Base-by-base conservation (phyloP, 2,888 invertebrate species). In the Cosmia trapezina region DNA sequence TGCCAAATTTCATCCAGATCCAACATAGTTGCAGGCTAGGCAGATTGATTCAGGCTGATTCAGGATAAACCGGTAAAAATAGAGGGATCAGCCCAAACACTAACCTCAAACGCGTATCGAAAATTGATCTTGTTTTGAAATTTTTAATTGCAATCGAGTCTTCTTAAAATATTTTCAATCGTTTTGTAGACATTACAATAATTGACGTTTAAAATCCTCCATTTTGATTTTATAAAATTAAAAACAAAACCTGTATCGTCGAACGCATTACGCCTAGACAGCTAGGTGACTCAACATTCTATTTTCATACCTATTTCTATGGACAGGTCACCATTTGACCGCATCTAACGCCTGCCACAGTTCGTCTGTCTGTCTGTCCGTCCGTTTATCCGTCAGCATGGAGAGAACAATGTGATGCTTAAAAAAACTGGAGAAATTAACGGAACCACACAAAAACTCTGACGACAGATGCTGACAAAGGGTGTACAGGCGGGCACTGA, bases 391-490 rank as follows among this genome's bases (percentile, higher is more conserved):
- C 68, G 63, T 74, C 75, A 70, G 69, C 81, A 84, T 77, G 76
- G 80, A 86, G 86, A 89, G 83, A 89, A 89, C 89, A 91, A 90
- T 87, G 84, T 71, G 82, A 80, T 68, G 73, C 54, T 60, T 85
- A 84, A 91, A 93, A 93, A 92, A 86, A 76, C 78, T 71, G 85
- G 88, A 90, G 89, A 89, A 94, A 93, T 93, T 90, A 90, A 93
- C 91, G 89, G 88, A 88, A 89, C 89, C 76, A 76, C 78, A 92
- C 90, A 93, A 87, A 94, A 87, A 93, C 91, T 90, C 78, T 63
- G 78, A 85, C 90, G 91, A 92, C 95, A 95, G 95, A 94, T 94
- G 94, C 92, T 91, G 92, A 93, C 93, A 93, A 93, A 91, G 86
- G 86, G 66, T 43, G 92, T 91, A 93, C 91, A 86, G 76, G 78